phyloP scores from a whole-genome alignment of 2,797 vertebrate genomes.

The Acanthurus tractus region DNA sequence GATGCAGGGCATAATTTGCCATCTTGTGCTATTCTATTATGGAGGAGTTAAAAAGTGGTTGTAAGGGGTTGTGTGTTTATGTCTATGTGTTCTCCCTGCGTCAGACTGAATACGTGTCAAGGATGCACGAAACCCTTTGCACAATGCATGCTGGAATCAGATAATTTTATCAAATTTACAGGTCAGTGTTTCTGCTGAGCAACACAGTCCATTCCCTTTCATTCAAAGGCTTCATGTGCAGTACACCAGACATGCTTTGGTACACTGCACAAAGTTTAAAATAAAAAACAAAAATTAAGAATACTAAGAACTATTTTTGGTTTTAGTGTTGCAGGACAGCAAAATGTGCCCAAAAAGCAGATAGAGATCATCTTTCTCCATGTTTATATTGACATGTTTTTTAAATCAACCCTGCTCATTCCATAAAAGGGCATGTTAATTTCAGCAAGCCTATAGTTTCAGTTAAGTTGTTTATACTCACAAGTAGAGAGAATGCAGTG shows the following conservation, averaged over 20 bases:
- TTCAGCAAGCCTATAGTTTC: constrained; percentile 22
- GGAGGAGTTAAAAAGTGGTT: neutral
- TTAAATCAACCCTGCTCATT: constrained; percentile 12
- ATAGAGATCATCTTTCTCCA: constrained; percentile 4
- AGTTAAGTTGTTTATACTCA: constrained; percentile 16
- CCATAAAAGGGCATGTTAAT: constrained; percentile 12
- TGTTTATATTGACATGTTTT: constrained; percentile 11
- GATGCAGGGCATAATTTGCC: neutral
- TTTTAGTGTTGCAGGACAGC: neutral
- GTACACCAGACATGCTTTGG: neutral
- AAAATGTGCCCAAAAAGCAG: neutral
- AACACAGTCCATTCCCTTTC: neutral
- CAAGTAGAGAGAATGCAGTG: neutral
- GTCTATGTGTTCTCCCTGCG: neutral
- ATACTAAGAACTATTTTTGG: neutral
- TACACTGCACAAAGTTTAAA: neutral
- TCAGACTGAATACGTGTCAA: neutral
- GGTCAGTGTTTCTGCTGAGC: neutral
- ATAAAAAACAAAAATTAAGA: neutral
- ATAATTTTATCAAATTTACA: neutral
- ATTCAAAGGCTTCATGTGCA: neutral
- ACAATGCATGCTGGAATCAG: neutral
- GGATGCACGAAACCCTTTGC: neutral
- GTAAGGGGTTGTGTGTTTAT: neutral
- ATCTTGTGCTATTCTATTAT: neutral